Evolutionary conservation across 2,113 vertebrate genomes (phyloP), one percentile per base, ranked within the genome.

Genomic region (Trochalopteron elliotii): DNA sequence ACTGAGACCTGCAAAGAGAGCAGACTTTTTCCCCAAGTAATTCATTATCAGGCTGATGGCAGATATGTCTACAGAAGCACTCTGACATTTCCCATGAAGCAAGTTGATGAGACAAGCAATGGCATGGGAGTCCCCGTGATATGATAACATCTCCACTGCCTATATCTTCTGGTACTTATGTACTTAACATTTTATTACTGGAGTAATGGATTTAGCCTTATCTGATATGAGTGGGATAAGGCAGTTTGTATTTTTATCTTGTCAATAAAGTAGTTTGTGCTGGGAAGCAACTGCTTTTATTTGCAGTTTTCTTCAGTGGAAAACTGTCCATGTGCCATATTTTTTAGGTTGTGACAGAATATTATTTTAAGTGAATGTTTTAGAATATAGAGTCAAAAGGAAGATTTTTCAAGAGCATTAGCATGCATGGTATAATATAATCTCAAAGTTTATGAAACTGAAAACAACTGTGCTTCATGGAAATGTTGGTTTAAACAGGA

Each of bases 131-230:
- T 79, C 40, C 61, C 61, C n/a, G 0, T 7, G 75, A 63, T 39
- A 50, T 12, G 87, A 96, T 94, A 95, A 42, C 50, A 95, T 75
- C 74, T 89, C 53, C 75, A 75, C 19, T 79, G 55, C 76, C 64
- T 83, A 1, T 86, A 61, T 96, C 83, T 72, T 68, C 69, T 96
- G 80, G 77, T 71, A 93, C 83, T 90, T 95, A 90, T 11, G 6
- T 28, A 94, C 55, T 84, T 67, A 87, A 47, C 88, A 87, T 91
- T 94, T 90, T 89, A 91, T 87, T 93, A 80, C 60, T 87, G 61
- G 94, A 93, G 82, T 76, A 96, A 89, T 70, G 49, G 86, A 87
- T 89, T 96, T 95, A 90, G 30, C 25, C 45, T 94, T 94, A 78
- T 95, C 93, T 80, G 63, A 95, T 93, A 68, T 22, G 52, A 94